phyloP scores from a whole-genome alignment of 2,113 vertebrate genomes.

The Stercorarius parasiticus region DNA sequence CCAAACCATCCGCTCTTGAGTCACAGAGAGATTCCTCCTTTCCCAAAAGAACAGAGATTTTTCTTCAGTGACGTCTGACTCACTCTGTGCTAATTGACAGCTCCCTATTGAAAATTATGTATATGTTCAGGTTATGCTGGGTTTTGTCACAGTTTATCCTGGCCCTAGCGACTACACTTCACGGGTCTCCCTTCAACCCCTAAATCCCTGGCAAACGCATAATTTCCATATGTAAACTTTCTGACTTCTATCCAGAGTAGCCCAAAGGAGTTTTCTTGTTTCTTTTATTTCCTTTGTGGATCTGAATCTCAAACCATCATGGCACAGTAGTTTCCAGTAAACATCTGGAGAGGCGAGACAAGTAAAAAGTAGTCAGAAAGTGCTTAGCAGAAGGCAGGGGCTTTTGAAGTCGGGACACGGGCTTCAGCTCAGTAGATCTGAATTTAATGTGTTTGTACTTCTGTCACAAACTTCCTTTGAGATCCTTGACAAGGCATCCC shows the following conservation, averaged over 20 bases:
- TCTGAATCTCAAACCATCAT: neutral
- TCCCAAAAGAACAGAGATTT: neutral
- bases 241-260: neutral
- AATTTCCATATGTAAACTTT: neutral
- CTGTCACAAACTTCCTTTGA: neutral
- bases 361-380: neutral
- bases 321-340: neutral
- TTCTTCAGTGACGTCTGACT: slow-evolving; percentile 10
- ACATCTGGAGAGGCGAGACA: neutral
- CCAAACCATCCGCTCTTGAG: neutral
- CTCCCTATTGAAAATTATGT: neutral
- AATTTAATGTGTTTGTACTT: neutral
- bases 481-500: neutral
- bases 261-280: neutral
- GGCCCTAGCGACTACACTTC: neutral
- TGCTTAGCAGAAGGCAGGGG: neutral
- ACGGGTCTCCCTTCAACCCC: neutral
- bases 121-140: neutral
- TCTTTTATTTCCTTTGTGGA: neutral
- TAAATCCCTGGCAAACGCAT: neutral
- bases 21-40: neutral
- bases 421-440: neutral
- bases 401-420: neutral
- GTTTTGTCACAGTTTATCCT: neutral
- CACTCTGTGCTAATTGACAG: neutral